These are phyloP conservation scores for Acanthopleura granulata DNA, from an alignment of 2,888 invertebrate species.

Conservation along the genomic window DNA sequence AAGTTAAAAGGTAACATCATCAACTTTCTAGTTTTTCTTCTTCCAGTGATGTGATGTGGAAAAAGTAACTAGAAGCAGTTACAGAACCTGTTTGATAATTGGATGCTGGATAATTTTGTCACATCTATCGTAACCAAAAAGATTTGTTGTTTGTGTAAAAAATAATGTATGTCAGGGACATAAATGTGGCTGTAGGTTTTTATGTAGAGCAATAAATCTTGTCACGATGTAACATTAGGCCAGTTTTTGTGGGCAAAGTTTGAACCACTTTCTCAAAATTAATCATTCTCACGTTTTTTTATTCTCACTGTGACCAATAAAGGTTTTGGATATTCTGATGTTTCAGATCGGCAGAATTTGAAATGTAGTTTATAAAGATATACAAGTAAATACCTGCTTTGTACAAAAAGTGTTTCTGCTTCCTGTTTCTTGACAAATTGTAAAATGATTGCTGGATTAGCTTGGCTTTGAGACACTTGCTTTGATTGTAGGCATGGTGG, in stretches of 20 bases:
- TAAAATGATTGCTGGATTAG: neutral
- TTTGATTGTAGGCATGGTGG: slow-evolving; percentile 72
- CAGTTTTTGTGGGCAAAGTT: neutral
- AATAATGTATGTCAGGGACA: neutral
- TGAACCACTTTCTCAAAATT: too few relatives aligned
- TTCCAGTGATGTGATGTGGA: too few relatives aligned
- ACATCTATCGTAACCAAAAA: neutral
- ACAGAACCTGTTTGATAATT: neutral
- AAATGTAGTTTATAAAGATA: too few relatives aligned
- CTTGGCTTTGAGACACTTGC: neutral
- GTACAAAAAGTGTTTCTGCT: neutral
- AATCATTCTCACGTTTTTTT: too few relatives aligned
- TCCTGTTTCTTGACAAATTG: neutral
- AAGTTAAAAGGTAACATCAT: slow-evolving; percentile 70
- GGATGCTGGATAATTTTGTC: neutral
- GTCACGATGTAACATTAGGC: neutral
- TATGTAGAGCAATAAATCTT: neutral
- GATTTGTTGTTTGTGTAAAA: neutral
- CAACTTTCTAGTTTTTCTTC: neutral
- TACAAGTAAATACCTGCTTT: neutral
- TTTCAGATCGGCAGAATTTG: too few relatives aligned
- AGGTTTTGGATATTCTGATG: too few relatives aligned
- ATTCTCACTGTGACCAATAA: too few relatives aligned
- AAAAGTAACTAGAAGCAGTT: too few relatives aligned
- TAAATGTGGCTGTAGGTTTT: neutral